These are phyloP conservation scores for Aselliscus stoliczkanus DNA, from an alignment of 2,797 vertebrate species.

Conservation along the genomic window DNA sequence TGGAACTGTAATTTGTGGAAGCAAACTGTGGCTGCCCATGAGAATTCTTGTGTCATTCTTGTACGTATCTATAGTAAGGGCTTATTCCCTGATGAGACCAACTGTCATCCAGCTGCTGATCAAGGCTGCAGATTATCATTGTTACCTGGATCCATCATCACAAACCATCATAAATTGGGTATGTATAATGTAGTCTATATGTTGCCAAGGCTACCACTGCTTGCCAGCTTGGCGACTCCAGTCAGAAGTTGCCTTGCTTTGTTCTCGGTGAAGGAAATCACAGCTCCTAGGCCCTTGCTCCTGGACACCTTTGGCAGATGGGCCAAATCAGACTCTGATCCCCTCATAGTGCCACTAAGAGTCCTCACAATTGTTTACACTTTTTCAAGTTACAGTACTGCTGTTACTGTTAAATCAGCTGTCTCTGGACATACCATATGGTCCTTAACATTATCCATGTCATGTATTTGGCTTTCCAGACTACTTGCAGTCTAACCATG, in stretches of 20 bases:
- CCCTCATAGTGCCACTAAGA: not conserved
- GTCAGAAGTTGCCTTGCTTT: not conserved
- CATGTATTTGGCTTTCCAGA: not conserved
- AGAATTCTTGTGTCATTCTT: not conserved
- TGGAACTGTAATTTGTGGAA: not conserved
- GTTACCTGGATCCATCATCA: not conserved
- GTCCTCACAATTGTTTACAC: not conserved
- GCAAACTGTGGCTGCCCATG: not conserved
- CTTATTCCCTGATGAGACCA: not conserved
- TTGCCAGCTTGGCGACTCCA: not conserved
- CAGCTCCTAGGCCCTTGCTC: not conserved
- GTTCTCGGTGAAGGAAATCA: not conserved
- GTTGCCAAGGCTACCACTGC: not conserved
- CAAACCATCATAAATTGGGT: no score
- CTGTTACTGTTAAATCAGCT: not conserved
- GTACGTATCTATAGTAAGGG: not conserved
- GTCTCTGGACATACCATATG: not conserved
- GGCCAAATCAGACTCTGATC: not conserved
- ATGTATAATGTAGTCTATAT: not conserved
- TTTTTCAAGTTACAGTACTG: not conserved
- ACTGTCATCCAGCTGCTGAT: not conserved
- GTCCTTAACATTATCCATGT: not conserved
- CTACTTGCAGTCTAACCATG: not conserved
- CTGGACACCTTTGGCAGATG: not conserved
- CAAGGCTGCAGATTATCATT: not conserved